These are phyloP conservation scores for Tenrec ecaudatus DNA, from an alignment of 2,113 vertebrate genomes.

Conservation along the genomic window DNA sequence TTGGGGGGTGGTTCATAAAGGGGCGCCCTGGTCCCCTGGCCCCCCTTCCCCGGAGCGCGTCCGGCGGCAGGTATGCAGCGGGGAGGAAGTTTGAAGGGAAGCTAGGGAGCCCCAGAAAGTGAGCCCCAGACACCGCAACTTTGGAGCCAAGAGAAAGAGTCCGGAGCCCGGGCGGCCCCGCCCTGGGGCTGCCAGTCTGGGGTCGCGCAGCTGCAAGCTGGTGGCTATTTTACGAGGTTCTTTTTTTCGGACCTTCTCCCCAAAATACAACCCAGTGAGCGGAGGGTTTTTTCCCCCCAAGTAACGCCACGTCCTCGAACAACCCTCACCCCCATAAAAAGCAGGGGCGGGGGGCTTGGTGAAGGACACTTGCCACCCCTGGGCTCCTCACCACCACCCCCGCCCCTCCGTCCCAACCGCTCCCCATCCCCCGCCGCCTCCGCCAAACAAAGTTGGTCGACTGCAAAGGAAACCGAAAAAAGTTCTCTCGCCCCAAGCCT, in stretches of 20 bases:
- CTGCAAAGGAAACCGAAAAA: slow-evolving; percentile 78
- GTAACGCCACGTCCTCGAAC: slow-evolving; percentile 67
- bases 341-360: background rate
- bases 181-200: slow-evolving; percentile 51
- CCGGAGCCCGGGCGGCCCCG: background rate
- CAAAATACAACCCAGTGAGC: slow-evolving; percentile 10
- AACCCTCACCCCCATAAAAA: background rate
- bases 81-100: background rate
- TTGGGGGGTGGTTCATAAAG: background rate
- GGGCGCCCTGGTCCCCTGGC: background rate
- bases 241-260: background rate
- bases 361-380: background rate
- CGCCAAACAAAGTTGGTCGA: slow-evolving; percentile 72
- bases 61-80: background rate
- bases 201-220: slow-evolving; percentile 65
- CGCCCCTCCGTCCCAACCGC: background rate
- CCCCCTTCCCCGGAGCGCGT: background rate
- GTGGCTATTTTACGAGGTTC: slow-evolving; percentile 51
- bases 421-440: slow-evolving; percentile 61
- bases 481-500: slow-evolving; percentile 37
- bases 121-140: background rate
- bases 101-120: background rate
- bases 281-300: background rate
- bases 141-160: background rate
- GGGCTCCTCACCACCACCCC: background rate